Conservation (phyloP, 1,140 invertebrate genomes). For the Neodiprion fabricii region DNA sequence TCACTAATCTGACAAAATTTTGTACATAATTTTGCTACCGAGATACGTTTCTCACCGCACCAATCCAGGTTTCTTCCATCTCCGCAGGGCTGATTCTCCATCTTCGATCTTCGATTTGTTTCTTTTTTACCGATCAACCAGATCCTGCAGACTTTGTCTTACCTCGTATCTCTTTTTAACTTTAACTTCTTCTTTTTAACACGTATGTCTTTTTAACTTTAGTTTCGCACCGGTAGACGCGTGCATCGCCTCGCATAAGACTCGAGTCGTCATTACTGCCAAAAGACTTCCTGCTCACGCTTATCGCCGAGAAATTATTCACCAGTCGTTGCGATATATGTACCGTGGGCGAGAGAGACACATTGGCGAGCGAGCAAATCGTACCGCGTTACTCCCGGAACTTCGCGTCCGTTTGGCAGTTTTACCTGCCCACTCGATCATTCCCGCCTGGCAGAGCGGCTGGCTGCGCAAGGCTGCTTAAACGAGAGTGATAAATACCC, state of each 20-base stretch:
- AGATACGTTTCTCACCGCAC: constrained; percentile 12
- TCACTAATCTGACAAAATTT: too few species aligned
- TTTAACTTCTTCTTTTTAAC: not conserved
- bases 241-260: not conserved
- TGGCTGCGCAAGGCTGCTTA: not conserved
- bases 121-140: not conserved
- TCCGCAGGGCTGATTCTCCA: constrained; percentile 25
- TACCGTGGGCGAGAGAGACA: constrained; percentile 1
- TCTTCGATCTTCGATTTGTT: constrained; percentile 2
- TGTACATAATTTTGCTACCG: not conserved
- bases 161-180: not conserved
- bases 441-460: not conserved
- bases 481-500: constrained; percentile 1
- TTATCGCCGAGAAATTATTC: not conserved
- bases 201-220: not conserved
- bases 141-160: not conserved
- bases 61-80: constrained; percentile 23
- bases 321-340: not conserved
- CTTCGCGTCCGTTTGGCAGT: not conserved
- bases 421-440: constrained; percentile 6
- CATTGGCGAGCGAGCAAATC: not conserved
- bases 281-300: constrained; percentile 4
- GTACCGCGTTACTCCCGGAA: not conserved
- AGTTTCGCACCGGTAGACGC: not conserved
- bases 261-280: constrained; percentile 8